Evolutionary conservation across 1,140 invertebrate genomes (phyloP).

Genomic region (Drosophila tristis): DNA sequence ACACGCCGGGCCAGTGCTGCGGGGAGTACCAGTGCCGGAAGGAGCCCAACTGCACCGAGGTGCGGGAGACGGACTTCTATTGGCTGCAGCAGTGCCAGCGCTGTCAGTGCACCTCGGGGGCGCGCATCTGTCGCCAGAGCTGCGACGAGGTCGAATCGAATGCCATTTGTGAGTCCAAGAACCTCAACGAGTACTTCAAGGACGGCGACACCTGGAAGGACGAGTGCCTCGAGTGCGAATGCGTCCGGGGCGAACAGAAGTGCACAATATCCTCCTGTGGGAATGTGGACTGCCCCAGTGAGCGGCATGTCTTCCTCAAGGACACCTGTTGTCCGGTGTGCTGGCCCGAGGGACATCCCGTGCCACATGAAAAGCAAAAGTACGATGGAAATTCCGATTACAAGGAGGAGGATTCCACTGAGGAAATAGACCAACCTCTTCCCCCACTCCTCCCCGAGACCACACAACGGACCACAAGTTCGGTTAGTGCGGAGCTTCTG

Average conservation of each 20-base stretch:
- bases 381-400: slow-evolving; percentile 31
- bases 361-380: slow-evolving; percentile 54
- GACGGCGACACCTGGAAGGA: slow-evolving; percentile 73
- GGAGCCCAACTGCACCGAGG: slow-evolving; percentile 70
- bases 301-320: slow-evolving; percentile 69
- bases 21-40: slow-evolving; percentile 63
- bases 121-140: slow-evolving; percentile 63
- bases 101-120: slow-evolving; percentile 61
- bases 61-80: slow-evolving; percentile 56
- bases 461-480: slow-evolving; percentile 10
- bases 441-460: slow-evolving; percentile 9
- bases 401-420: slow-evolving; percentile 29
- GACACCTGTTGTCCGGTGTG: slow-evolving; percentile 74
- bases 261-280: slow-evolving; percentile 68
- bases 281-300: slow-evolving; percentile 63
- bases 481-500: slow-evolving; percentile 19
- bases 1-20: slow-evolving; percentile 73
- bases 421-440: slow-evolving; percentile 3
- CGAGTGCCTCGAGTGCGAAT: slow-evolving; percentile 72
- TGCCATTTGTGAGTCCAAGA: slow-evolving; percentile 71
- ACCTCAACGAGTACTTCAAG: slow-evolving; percentile 59
- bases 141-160: slow-evolving; percentile 63
- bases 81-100: slow-evolving; percentile 73
- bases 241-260: slow-evolving; percentile 67
- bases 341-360: slow-evolving; percentile 67